phyloP scores from a whole-genome alignment of 2,888 invertebrate species.

The Keiferia lycopersicella region DNA sequence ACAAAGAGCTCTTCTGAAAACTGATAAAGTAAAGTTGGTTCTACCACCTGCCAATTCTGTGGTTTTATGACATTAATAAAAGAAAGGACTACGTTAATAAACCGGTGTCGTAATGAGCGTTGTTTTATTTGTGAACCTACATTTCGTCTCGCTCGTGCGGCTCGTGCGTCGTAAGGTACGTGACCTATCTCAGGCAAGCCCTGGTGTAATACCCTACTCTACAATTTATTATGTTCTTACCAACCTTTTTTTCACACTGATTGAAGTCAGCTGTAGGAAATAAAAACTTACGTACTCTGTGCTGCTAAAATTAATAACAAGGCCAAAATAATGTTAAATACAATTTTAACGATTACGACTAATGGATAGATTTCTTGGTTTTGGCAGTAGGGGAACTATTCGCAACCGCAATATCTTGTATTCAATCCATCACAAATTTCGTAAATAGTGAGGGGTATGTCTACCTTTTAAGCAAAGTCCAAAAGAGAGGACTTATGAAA shows the following conservation, averaged over 20 bases:
- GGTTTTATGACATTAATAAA: conserved; percentile 9
- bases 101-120: conserved; percentile 20
- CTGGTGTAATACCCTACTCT: not conserved
- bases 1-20: not conserved
- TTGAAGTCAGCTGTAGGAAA: too few relatives aligned
- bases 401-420: too few relatives aligned
- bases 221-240: not conserved
- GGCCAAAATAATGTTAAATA: too few relatives aligned
- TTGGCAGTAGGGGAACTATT: too few relatives aligned
- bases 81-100: conserved; percentile 14
- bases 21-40: not conserved
- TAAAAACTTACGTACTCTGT: too few relatives aligned
- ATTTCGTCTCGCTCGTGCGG: not conserved
- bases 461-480: too few relatives aligned
- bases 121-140: conserved; percentile 17
- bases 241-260: not conserved
- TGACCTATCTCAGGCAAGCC: conserved; percentile 29
- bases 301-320: too few relatives aligned
- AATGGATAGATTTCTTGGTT: too few relatives aligned
- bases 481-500: too few relatives aligned
- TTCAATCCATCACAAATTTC: too few relatives aligned
- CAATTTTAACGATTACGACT: too few relatives aligned
- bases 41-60: not conserved
- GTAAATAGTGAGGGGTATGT: too few relatives aligned
- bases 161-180: conserved; percentile 18